A percentile compares a stretch with the other conserved stretches of the same genome.
Evolutionary conservation across 1,140 invertebrate species (phyloP).

Genomic region (Wiebesia pumilae): DNA sequence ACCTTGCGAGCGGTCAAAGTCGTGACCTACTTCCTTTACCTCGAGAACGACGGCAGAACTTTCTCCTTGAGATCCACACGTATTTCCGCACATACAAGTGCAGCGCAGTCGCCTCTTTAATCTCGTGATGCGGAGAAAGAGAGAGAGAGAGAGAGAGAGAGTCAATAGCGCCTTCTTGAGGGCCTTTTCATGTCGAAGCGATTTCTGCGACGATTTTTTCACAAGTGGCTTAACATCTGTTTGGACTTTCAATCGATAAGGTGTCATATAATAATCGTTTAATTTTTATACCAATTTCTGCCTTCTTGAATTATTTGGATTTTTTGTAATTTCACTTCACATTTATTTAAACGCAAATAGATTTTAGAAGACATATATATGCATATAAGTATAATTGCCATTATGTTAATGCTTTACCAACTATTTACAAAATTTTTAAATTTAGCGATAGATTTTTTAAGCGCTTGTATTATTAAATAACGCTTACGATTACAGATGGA

Average conservation of each 20-base stretch:
- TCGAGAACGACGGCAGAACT: constrained; percentile 63
- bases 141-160: constrained; percentile 34
- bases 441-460: too few relatives aligned
- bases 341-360: background rate
- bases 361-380: too few relatives aligned
- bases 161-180: background rate
- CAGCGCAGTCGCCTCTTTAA: background rate
- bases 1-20: constrained; percentile 75
- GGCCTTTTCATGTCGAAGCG: background rate
- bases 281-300: background rate
- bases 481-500: too few relatives aligned
- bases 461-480: too few relatives aligned
- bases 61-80: constrained; percentile 65
- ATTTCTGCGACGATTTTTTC: background rate
- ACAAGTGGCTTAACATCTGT: background rate
- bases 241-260: background rate
- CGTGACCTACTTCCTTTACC: constrained; percentile 73
- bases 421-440: too few relatives aligned
- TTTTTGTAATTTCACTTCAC: background rate
- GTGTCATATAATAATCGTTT: background rate
- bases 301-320: background rate
- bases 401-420: too few relatives aligned
- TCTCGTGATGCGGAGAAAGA: background rate
- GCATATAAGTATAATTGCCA: too few relatives aligned
- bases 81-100: background rate